A percentile compares a stretch with the other conserved stretches of the same genome.
Evolutionary conservation across 1,140 invertebrate species (phyloP).

Genomic region (Drosophila gunungcola): DNA sequence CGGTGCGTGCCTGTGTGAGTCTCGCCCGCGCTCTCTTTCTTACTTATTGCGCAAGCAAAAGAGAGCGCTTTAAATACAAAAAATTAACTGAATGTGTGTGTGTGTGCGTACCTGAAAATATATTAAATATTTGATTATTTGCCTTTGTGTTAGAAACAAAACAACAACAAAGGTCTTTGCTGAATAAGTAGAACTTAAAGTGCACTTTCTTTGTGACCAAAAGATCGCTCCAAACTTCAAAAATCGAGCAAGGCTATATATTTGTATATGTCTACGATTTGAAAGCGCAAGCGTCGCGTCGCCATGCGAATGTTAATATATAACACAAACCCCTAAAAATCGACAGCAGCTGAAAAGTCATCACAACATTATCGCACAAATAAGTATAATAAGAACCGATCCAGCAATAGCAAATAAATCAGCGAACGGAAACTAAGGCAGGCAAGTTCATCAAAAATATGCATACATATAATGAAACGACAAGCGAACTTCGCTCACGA

Average conservation of each 20-base stretch:
- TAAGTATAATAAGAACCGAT: slow-evolving; percentile 11
- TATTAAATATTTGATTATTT: slow-evolving; percentile 42
- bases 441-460: slow-evolving; percentile 35
- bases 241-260: slow-evolving; percentile 47
- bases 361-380: slow-evolving; percentile 28
- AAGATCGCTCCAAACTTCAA: slow-evolving; percentile 39
- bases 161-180: slow-evolving; percentile 33
- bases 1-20: slow-evolving; percentile 26
- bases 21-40: slow-evolving; percentile 7
- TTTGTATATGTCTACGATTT: neutral
- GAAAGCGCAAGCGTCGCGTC: slow-evolving; percentile 47
- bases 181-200: slow-evolving; percentile 13
- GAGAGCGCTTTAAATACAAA: slow-evolving; percentile 27
- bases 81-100: neutral
- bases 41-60: slow-evolving; percentile 40
- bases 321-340: slow-evolving; percentile 43
- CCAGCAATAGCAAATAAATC: slow-evolving; percentile 11
- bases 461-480: slow-evolving; percentile 4
- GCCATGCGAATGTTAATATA: slow-evolving; percentile 54
- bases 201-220: slow-evolving; percentile 30
- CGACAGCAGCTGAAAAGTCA: slow-evolving; percentile 19
- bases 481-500: slow-evolving; percentile 18
- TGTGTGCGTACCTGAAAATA: slow-evolving; percentile 32
- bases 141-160: slow-evolving; percentile 10
- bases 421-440: slow-evolving; percentile 24